Evolutionary conservation across 1,140 invertebrate species (phyloP), one percentile per base, ranked within the genome.

Genomic region (Anoplophora glabripennis): DNA sequence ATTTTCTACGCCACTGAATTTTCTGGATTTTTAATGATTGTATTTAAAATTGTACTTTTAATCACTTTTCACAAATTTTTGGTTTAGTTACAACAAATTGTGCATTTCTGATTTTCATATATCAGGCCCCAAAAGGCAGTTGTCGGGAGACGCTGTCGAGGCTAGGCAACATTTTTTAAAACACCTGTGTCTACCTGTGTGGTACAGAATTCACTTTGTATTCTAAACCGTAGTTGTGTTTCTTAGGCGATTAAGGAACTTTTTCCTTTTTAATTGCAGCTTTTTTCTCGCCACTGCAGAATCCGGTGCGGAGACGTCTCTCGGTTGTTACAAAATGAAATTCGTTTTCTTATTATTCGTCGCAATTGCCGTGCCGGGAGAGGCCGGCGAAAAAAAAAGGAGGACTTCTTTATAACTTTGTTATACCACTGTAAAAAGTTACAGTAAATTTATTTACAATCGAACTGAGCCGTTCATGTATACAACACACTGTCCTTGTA

Each of bases 221-320:
- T 49, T 49, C 47, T 36, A 35, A 14, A 15, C 47, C 14, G 47
- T 15, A 11, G 14, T 12, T 49, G 14, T 28, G 14, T n/a, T 49
- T 49, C 33, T 18, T 35, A 8, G 28, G 14, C 28, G 47, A 49
- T 49, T 49, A 49, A 49, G 36, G 28, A 49, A 49, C 28, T 49
- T 49, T 34, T 49, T 49, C 33, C 47, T 34, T 49, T 36, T 49
- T 49, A 49, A 49, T 49, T 49, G 47, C 47, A 5, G 47, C 47
- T 49, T 49, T 33, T 49, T 49, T 34, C 15, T 21, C 28, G 10
- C 5, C 14, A 28, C n/a, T 3, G 21, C 21, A 28, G 21, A 28
- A 28, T 28, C 21, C 21, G 5, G 2, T 5, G 21, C 21, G 21
- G 5, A 28, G 21, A 3, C 21, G 21, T 28, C 21, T 28, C 21